A percentile compares a stretch with the other conserved stretches of the same genome.
Conservation (phyloP, 2,113 vertebrate species). For the Nothocercus nigrocapillus region DNA sequence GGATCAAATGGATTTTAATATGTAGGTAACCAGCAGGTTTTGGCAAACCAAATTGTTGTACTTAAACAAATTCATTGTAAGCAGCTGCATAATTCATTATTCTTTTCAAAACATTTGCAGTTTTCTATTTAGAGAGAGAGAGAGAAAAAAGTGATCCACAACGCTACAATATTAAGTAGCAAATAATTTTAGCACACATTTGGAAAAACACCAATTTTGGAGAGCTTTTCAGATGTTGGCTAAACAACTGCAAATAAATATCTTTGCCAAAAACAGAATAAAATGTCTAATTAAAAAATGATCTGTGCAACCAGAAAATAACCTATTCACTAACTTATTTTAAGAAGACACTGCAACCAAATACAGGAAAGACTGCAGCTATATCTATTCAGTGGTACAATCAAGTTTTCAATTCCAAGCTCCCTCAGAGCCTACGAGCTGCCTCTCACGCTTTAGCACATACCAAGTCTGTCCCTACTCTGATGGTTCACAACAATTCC, state of each 20-base stretch:
- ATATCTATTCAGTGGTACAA: not conserved
- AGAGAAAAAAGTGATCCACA: not conserved
- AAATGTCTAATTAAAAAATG: not conserved
- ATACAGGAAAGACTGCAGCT: not conserved
- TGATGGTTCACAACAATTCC: not conserved
- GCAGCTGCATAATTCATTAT: not conserved
- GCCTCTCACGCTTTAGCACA: not conserved
- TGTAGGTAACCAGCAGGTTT: not conserved
- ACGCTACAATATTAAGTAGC: not conserved
- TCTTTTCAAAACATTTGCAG: not conserved
- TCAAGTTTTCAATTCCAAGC: not conserved
- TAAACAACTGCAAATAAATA: constrained; percentile 25
- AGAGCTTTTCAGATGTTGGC: constrained; percentile 16
- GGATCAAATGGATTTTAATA: not conserved
- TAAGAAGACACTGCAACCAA: not conserved
- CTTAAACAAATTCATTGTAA: not conserved
- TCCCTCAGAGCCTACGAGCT: not conserved
- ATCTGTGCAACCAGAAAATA: not conserved
- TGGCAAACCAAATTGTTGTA: not conserved
- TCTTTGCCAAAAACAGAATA: constrained; percentile 25
- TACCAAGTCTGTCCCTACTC: not conserved
- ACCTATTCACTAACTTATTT: constrained; percentile 7
- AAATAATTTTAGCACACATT: constrained; percentile 22
- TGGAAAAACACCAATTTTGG: not conserved
- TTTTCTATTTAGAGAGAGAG: rapidly evolving